Evolutionary conservation across 2,888 invertebrate genomes (phyloP).

Genomic region (Ommatoiulus sabulosus): DNA sequence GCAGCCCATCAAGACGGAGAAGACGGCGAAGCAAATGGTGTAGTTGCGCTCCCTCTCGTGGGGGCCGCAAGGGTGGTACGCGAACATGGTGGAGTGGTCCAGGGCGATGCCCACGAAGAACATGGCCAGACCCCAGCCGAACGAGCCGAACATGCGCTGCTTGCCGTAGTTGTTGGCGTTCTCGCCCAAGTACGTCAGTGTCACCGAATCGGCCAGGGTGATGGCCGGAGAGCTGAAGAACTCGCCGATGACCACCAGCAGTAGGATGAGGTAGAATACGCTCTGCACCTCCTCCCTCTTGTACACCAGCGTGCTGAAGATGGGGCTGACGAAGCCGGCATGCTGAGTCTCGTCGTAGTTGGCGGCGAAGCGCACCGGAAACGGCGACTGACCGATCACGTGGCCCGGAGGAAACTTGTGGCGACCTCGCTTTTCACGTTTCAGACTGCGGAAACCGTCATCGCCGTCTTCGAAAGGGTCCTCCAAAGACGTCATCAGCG

Average conservation of each 20-base stretch:
- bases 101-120: slow-evolving; percentile 96
- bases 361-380: slow-evolving; percentile 79
- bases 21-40: slow-evolving; percentile 97
- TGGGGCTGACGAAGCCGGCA: slow-evolving; percentile 85
- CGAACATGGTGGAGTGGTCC: slow-evolving; percentile 96
- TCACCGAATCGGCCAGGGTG: slow-evolving; percentile 92
- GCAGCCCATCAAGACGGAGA: slow-evolving; percentile 95
- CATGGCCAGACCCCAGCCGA: slow-evolving; percentile 99
- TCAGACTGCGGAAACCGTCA: slow-evolving; percentile 4
- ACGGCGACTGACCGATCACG: slow-evolving; percentile 76
- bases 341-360: slow-evolving; percentile 79
- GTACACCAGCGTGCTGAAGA: slow-evolving; percentile 94
- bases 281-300: slow-evolving; percentile 88
- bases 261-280: slow-evolving; percentile 91
- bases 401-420: slow-evolving; percentile 62
- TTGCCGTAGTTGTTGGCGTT: slow-evolving; percentile 84
- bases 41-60: slow-evolving; percentile 96
- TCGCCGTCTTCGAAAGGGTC: not conserved
- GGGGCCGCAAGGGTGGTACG: slow-evolving; percentile 74
- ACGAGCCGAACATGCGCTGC: slow-evolving; percentile 97
- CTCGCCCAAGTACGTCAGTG: slow-evolving; percentile 88
- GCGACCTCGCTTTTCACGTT: slow-evolving; percentile 56
- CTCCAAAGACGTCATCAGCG: not conserved
- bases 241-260: slow-evolving; percentile 95
- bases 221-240: slow-evolving; percentile 97